Percentiles rank a stretch among this genome's conserved stretches.
Conservation (phyloP, 1,140 invertebrate genomes). For the Platorchestia sp. region DNA sequence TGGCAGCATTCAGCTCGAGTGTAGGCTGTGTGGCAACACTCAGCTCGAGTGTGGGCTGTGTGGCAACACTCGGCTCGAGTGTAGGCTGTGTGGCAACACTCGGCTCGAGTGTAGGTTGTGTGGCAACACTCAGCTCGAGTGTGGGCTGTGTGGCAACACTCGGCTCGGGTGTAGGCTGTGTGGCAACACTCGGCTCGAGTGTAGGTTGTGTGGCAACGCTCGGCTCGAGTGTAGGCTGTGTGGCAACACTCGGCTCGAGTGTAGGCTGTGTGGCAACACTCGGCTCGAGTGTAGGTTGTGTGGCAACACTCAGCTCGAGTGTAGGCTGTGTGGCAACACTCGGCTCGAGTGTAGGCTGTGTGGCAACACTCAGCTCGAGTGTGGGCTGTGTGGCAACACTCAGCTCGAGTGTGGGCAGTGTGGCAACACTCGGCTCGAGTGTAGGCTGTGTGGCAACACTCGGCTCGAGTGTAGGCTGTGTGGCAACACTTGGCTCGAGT, state of each 20-base stretch:
- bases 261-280: background rate
- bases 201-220: no score
- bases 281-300: no score
- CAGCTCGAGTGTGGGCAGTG: no score
- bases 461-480: no score
- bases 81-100: background rate
- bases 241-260: background rate
- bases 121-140: no score
- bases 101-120: no score
- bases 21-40: background rate
- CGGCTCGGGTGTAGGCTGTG: background rate
- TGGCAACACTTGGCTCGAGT: background rate
- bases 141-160: no score
- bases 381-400: background rate
- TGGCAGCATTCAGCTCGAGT: background rate
- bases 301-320: background rate
- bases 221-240: no score
- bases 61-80: background rate
- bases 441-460: background rate
- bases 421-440: background rate
- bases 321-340: background rate
- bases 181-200: no score
- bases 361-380: background rate
- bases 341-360: no score
- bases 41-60: no score